These are phyloP conservation scores for Perca fluviatilis DNA, from an alignment of 2,113 vertebrate genomes.

Conservation along the genomic window DNA sequence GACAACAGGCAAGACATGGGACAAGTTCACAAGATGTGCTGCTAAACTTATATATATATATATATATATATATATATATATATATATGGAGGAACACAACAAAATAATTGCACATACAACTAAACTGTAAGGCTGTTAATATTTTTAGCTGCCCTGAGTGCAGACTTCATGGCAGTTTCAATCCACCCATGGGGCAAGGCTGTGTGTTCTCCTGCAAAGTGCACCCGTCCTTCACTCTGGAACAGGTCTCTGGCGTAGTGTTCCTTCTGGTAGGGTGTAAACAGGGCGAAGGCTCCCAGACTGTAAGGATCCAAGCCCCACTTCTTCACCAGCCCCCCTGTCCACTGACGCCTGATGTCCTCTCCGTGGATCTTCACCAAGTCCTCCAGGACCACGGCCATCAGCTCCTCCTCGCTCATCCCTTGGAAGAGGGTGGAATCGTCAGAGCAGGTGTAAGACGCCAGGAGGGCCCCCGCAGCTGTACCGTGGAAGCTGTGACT, in stretches of 20 bases:
- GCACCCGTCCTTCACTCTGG: constrained; percentile 77
- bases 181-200: constrained; percentile 88
- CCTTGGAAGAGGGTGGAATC: constrained; percentile 86
- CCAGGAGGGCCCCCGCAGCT: constrained; percentile 78
- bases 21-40: background rate
- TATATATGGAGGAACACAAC: background rate
- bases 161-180: constrained; percentile 88
- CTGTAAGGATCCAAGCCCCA: constrained; percentile 86
- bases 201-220: constrained; percentile 90
- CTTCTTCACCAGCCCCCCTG: constrained; percentile 83
- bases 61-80: too few relatives aligned
- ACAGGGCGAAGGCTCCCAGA: constrained; percentile 85
- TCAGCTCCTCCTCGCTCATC: constrained; percentile 71
- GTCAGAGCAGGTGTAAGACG: constrained; percentile 87
- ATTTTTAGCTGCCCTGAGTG: constrained; percentile 81
- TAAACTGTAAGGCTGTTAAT: constrained; percentile 80
- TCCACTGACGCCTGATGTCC: constrained; percentile 69
- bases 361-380: constrained; percentile 84
- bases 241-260: constrained; percentile 81
- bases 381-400: constrained; percentile 81
- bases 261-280: constrained; percentile 86
- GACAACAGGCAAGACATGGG: too few relatives aligned
- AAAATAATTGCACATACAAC: background rate
- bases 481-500: constrained; percentile 84
- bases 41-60: background rate